phyloP scores from a whole-genome alignment of 1,140 invertebrate species.

The Aphidius gifuensis region DNA sequence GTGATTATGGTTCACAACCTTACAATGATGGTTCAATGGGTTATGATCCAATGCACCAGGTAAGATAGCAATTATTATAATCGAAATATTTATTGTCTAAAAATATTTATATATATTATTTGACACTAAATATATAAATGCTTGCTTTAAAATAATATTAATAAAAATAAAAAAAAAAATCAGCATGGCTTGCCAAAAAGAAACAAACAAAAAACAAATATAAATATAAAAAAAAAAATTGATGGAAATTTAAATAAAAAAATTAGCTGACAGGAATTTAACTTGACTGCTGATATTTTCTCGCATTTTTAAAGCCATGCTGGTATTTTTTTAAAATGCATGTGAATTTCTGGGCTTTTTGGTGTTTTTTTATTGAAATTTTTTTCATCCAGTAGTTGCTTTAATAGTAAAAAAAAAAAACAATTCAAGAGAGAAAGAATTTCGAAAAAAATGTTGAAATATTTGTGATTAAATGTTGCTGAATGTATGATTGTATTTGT shows the following conservation, averaged over 20 bases:
- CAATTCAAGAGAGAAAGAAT: slow-evolving; percentile 20
- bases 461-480: too few relatives aligned
- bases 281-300: not conserved
- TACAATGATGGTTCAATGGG: slow-evolving; percentile 82
- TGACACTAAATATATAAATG: too few relatives aligned
- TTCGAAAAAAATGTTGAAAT: too few relatives aligned
- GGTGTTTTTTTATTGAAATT: slow-evolving; percentile 1
- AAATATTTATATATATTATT: too few relatives aligned
- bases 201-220: not conserved
- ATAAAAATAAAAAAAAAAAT: too few relatives aligned
- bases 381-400: slow-evolving; percentile 13
- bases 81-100: not conserved
- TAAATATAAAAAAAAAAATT: not conserved
- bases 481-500: too few relatives aligned
- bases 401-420: not conserved
- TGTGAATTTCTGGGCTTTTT: slow-evolving; percentile 13
- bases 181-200: too few relatives aligned
- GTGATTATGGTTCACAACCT: slow-evolving; percentile 78
- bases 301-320: slow-evolving; percentile 18
- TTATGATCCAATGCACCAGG: slow-evolving; percentile 86
- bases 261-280: not conserved
- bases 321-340: slow-evolving; percentile 15
- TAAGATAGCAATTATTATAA: slow-evolving; percentile 28
- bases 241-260: not conserved
- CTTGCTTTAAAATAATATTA: too few relatives aligned